Percentiles rank a stretch among this genome's conserved stretches.
These are phyloP conservation scores for Eucriotettix oculatus DNA, from an alignment of 2,888 invertebrate species.

Conservation along the genomic window DNA sequence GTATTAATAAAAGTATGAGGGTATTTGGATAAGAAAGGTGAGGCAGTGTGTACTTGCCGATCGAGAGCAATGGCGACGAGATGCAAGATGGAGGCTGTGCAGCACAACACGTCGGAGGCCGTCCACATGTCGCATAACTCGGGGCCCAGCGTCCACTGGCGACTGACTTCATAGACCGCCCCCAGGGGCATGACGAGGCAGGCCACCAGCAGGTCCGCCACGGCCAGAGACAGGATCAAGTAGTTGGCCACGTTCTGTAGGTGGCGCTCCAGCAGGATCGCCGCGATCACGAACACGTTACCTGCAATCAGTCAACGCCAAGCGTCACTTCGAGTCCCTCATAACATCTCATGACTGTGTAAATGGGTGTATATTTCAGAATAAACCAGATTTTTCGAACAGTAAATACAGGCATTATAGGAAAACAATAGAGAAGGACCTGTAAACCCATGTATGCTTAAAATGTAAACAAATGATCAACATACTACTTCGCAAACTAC, in stretches of 20 bases:
- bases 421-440: too few relatives aligned
- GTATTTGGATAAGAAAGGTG: neutral
- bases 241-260: constrained; percentile 81
- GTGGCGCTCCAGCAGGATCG: constrained; percentile 72
- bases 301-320: constrained; percentile 35
- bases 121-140: constrained; percentile 91
- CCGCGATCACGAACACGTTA: constrained; percentile 88
- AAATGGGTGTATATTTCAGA: too few relatives aligned
- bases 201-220: constrained; percentile 81
- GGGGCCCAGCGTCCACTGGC: constrained; percentile 72
- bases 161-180: constrained; percentile 60
- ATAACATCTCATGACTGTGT: too few relatives aligned
- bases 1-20: neutral
- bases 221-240: constrained; percentile 75
- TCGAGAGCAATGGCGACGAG: constrained; percentile 67
- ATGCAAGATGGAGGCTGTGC: constrained; percentile 68
- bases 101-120: constrained; percentile 79
- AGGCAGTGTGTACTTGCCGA: constrained; percentile 35
- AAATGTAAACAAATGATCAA: too few relatives aligned
- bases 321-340: too few relatives aligned
- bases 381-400: too few relatives aligned
- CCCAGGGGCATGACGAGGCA: constrained; percentile 59
- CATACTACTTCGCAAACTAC: too few relatives aligned
- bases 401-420: too few relatives aligned
- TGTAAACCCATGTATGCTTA: too few relatives aligned